Conservation (phyloP, 2,113 vertebrate species). For the Tachycineta bicolor region DNA sequence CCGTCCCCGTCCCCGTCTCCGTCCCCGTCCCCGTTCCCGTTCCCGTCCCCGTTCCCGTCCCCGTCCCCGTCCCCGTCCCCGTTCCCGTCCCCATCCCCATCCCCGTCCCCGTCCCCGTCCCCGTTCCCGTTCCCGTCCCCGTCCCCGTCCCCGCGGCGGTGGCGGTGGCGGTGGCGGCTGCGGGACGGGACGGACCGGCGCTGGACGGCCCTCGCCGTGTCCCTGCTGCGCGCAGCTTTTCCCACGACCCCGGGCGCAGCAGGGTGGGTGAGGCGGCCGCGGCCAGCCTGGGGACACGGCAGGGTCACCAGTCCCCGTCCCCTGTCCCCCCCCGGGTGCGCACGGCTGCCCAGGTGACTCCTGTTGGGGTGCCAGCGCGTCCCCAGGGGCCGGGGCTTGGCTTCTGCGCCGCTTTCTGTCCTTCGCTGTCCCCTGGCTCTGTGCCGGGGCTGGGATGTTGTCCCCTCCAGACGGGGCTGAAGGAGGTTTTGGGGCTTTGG, state of each 20-base stretch:
- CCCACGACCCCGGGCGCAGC: background rate
- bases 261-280: background rate
- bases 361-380: background rate
- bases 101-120: background rate
- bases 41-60: too few species aligned
- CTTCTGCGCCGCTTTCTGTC: background rate
- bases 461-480: background rate
- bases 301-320: background rate
- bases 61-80: fast-evolving
- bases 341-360: background rate
- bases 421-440: background rate
- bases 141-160: background rate
- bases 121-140: fast-evolving
- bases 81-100: background rate
- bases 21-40: background rate
- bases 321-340: background rate
- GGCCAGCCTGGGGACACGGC: background rate
- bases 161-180: background rate
- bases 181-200: background rate
- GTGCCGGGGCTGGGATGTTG: background rate
- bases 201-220: background rate
- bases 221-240: background rate
- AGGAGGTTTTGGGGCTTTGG: background rate
- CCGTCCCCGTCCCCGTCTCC: fast-evolving
- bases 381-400: background rate